Evolutionary conservation across 2,797 vertebrate genomes (phyloP), one percentile per base, ranked within the genome.

Genomic region (Novumbra hubbsi): DNA sequence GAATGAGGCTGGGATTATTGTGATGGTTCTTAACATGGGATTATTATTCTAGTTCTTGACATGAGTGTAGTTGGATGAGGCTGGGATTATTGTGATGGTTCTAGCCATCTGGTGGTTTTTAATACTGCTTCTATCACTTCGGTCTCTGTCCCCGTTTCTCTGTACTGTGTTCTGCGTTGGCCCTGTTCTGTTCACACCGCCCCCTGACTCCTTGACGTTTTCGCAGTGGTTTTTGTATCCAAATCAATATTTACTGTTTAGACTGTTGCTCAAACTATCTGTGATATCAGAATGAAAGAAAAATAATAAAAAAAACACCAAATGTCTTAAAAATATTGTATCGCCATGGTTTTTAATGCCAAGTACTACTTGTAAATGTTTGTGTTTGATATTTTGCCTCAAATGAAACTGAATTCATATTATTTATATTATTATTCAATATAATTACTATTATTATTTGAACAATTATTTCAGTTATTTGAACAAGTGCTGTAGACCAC

Each of bases 301-400:
- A 92, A 91, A 74, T 38, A 78, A 85, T 81, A 88, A 92, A 92
- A 92, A 91, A 93, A 94, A 94, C 95, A 96, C 95, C 94, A 95
- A 96, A 93, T 96, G 95, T 96, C 95, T 96, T 96, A 96, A 96
- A 86, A 92, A 93, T 93, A 95, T 95, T 94, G 95, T 95, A 94
- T 93, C 85, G 93, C 93, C 94, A 95, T 95, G 82, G 94, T 94
- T 96, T 95, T 94, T 95, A 95, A 95, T 93, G 94, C 94, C 94
- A 94, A 95, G 95, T 95, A 93, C 89, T 91, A 93, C 92, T 93
- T 94, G 94, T 95, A 93, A 94, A 94, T 93, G 93, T 93, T 92
- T 93, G 93, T 95, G 94, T 94, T 94, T 94, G 92, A 94, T 92
- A 94, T 94, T 94, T 96, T 93, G 93, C 94, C 94, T 95, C 93